Evolutionary conservation across 2,888 invertebrate species (phyloP).

Genomic region (Thysanoteuthis rhombus): DNA sequence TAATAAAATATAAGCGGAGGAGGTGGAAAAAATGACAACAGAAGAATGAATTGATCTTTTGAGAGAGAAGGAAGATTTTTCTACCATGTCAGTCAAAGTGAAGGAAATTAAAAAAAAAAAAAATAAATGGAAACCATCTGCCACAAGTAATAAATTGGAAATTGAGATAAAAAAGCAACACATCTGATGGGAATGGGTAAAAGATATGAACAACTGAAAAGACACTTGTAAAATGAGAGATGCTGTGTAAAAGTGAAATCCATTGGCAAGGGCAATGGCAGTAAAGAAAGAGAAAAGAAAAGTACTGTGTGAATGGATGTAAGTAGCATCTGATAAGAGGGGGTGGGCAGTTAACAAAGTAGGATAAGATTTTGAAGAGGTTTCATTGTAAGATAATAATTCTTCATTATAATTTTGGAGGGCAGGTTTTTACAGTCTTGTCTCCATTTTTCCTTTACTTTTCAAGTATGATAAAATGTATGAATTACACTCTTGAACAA

Average conservation of each 20-base stretch:
- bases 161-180: background rate
- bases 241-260: background rate
- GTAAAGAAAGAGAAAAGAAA: background rate
- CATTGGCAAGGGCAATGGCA: background rate
- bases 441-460: background rate
- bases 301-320: background rate
- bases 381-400: background rate
- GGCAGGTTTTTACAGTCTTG: rapidly evolving
- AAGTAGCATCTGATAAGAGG: background rate
- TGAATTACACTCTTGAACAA: background rate
- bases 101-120: background rate
- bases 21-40: background rate
- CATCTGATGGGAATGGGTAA: background rate
- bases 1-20: constrained; percentile 21
- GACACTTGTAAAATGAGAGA: background rate
- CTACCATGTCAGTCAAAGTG: background rate
- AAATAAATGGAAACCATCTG: constrained; percentile 12
- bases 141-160: background rate
- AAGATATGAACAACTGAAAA: constrained; percentile 24
- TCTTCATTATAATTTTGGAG: background rate
- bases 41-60: constrained; percentile 15
- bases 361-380: background rate
- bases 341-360: background rate
- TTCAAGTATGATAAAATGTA: background rate
- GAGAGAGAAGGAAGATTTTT: background rate